A percentile compares a stretch with the other conserved stretches of the same genome.
Evolutionary conservation across 2,113 vertebrate genomes (phyloP).

Genomic region (Formicarius rufipectus): DNA sequence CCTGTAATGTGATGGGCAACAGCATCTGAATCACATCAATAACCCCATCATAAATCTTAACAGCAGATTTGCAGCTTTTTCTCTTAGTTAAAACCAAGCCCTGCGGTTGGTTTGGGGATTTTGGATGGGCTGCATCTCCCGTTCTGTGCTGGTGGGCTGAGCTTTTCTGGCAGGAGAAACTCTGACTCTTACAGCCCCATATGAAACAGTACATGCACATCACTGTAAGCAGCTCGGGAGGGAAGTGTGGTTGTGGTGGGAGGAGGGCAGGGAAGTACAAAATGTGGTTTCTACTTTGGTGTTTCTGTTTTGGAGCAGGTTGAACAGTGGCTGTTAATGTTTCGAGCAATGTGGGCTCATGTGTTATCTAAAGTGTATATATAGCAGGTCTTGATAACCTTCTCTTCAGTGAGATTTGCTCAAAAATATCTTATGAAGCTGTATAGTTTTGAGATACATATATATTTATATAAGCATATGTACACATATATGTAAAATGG

Average conservation of each 20-base stretch:
- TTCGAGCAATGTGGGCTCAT: not conserved
- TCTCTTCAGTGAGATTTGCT: not conserved
- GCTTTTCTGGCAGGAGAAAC: not conserved
- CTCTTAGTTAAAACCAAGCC: not conserved
- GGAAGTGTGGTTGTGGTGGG: not conserved
- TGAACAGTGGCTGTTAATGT: not conserved
- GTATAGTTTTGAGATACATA: not conserved
- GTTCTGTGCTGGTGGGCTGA: not conserved
- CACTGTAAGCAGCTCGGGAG: too few relatives aligned
- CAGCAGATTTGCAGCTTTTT: not conserved
- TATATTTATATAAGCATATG: not conserved
- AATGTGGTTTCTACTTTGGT: not conserved
- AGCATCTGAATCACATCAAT: not conserved
- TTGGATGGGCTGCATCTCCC: not conserved
- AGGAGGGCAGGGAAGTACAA: not conserved
- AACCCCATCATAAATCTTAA: not conserved
- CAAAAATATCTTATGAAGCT: not conserved
- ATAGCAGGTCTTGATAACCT: not conserved
- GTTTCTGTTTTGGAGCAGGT: not conserved
- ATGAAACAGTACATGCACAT: not conserved
- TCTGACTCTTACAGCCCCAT: fast-evolving
- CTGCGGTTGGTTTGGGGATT: not conserved
- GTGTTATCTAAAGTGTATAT: not conserved
- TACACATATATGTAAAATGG: not conserved
- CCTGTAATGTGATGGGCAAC: not conserved